A percentile compares a stretch with the other conserved stretches of the same genome.
Evolutionary conservation across 1,140 invertebrate genomes (phyloP).

Genomic region (Zaprionus capensis): DNA sequence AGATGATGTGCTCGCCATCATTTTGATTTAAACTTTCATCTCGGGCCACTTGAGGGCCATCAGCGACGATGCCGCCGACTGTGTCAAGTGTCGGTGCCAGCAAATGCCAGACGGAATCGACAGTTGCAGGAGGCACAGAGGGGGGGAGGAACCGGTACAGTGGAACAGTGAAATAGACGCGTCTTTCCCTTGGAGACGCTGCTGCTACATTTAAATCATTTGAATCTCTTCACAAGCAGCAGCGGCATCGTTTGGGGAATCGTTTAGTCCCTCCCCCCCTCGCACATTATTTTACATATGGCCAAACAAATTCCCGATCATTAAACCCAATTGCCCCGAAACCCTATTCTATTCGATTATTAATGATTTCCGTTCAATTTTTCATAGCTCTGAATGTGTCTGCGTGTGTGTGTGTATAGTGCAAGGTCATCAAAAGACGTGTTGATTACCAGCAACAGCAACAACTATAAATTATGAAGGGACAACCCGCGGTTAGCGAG

Average conservation of each 20-base stretch:
- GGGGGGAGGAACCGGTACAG: background rate
- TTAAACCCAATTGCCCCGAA: constrained; percentile 58
- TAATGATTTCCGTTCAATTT: constrained; percentile 82
- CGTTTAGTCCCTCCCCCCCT: constrained; percentile 22
- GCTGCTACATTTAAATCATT: constrained; percentile 54
- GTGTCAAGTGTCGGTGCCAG: constrained; percentile 43
- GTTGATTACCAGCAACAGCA: constrained; percentile 79
- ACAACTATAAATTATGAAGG: constrained; percentile 74
- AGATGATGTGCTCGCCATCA: constrained; percentile 22
- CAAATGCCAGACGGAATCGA: background rate
- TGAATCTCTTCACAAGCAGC: constrained; percentile 1
- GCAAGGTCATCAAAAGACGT: constrained; percentile 80
- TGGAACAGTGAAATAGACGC: background rate
- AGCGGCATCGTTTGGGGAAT: constrained; percentile 15
- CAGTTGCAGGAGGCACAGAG: too few species aligned
- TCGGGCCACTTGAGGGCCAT: constrained; percentile 16
- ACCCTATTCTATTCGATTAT: constrained; percentile 67
- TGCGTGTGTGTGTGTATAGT: constrained; percentile 42
- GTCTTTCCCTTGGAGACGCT: constrained; percentile 17
- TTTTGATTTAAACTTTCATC: constrained; percentile 49
- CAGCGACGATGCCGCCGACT: constrained; percentile 45
- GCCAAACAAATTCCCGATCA: constrained; percentile 61
- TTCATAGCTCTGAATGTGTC: constrained; percentile 62
- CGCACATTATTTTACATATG: constrained; percentile 48
- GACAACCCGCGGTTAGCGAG: constrained; percentile 67